Conservation (phyloP, 92 coral and sea anemone genomes). For the Umimayanthus kanabou region DNA sequence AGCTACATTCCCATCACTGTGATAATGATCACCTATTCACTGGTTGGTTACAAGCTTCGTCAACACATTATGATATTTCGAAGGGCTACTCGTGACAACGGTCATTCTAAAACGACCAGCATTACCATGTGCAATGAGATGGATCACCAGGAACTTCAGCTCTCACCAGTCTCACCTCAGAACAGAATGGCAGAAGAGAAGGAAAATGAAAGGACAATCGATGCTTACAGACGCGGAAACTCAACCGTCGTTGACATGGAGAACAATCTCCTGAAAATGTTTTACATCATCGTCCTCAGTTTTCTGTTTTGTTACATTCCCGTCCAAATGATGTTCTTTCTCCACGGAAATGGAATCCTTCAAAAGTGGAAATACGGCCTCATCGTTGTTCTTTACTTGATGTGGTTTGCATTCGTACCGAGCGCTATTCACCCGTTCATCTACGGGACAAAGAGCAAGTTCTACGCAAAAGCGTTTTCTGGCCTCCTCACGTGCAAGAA, state of each 20-base stretch:
- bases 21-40: background rate
- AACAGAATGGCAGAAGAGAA: background rate
- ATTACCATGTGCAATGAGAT: background rate
- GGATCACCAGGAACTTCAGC: background rate
- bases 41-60: background rate
- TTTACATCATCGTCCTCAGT: slow-evolving; percentile 10
- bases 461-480: slow-evolving; percentile 11
- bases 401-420: background rate
- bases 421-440: background rate
- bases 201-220: background rate
- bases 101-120: background rate
- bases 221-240: background rate
- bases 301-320: background rate
- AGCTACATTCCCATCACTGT: background rate
- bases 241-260: background rate
- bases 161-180: background rate
- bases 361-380: background rate
- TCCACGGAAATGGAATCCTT: background rate
- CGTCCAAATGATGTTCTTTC: background rate
- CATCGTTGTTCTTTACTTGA: background rate
- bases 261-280: slow-evolving; percentile 1
- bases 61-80: background rate
- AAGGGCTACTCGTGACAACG: background rate
- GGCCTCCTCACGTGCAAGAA: background rate
- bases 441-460: slow-evolving; percentile 19